These are phyloP conservation scores for Chalcis sispes DNA, from an alignment of 2,888 invertebrate species.

Conservation along the genomic window DNA sequence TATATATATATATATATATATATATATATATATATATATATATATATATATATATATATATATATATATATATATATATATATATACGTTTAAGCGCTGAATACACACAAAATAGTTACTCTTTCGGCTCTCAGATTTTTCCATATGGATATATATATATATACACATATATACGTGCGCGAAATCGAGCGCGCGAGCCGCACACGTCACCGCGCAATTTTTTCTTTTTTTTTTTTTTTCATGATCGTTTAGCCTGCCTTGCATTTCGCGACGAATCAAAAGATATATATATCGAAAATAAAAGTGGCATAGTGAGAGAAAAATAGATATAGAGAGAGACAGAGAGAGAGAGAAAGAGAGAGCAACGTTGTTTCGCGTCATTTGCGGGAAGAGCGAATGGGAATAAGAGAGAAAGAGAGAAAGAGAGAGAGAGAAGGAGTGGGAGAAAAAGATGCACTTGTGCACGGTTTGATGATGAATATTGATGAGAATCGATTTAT, in stretches of 20 bases:
- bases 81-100: too few relatives aligned
- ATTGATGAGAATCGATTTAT: slow-evolving; percentile 43
- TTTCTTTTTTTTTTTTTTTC: too few relatives aligned
- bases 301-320: not conserved
- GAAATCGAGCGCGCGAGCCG: slow-evolving; percentile 53
- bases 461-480: slow-evolving; percentile 38
- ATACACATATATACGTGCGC: too few relatives aligned
- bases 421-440: not conserved
- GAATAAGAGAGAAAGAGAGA: not conserved
- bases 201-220: not conserved
- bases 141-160: too few relatives aligned
- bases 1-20: too few relatives aligned
- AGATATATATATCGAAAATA: not conserved
- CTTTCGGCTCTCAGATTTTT: too few relatives aligned
- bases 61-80: too few relatives aligned
- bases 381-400: not conserved
- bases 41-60: too few relatives aligned
- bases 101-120: too few relatives aligned
- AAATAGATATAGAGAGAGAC: not conserved
- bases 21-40: too few relatives aligned
- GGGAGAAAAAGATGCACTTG: too few relatives aligned
- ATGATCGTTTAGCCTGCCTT: slow-evolving; percentile 41
- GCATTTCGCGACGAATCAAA: slow-evolving; percentile 43
- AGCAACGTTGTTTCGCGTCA: slow-evolving; percentile 33
- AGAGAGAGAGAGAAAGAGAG: slow-evolving; percentile 1